These are phyloP conservation scores for Ameiurus melas DNA, from an alignment of 2,113 vertebrate species.

Conservation along the genomic window DNA sequence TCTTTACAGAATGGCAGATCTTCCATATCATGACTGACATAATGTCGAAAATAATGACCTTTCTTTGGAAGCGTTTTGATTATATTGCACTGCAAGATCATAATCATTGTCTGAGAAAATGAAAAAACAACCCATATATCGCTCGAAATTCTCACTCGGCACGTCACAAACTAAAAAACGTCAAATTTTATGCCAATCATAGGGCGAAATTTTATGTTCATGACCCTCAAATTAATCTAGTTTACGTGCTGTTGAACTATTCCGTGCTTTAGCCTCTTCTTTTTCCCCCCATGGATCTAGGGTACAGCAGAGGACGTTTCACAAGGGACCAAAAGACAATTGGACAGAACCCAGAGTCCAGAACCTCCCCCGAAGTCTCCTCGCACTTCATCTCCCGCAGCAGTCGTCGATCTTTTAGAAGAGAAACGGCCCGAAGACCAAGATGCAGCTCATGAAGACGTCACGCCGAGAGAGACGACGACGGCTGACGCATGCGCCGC, in stretches of 20 bases:
- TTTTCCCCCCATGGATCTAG: constrained; percentile 16
- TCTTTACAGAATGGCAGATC: not conserved
- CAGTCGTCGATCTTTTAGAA: not conserved
- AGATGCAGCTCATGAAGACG: constrained; percentile 14
- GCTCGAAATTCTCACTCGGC: too few relatives aligned
- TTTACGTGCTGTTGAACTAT: not conserved
- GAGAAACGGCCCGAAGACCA: constrained; percentile 34
- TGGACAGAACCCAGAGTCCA: constrained; percentile 45
- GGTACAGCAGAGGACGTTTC: constrained; percentile 29
- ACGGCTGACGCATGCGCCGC: not conserved
- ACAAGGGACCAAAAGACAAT: constrained; percentile 58
- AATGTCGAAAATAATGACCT: too few relatives aligned
- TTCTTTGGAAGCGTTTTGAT: too few relatives aligned
- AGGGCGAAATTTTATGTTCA: not conserved
- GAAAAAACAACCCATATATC: not conserved
- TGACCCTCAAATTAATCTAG: not conserved
- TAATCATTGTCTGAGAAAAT: not conserved
- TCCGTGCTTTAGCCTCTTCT: not conserved
- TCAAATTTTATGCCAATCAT: not conserved
- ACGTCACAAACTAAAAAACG: not conserved
- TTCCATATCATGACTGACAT: too few relatives aligned
- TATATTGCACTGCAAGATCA: not conserved
- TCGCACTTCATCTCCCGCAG: constrained; percentile 45
- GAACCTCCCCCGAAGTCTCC: constrained; percentile 64
- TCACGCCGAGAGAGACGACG: constrained; percentile 30